Base-by-base conservation (phyloP, 2,888 invertebrate species). In the Plagiodera versicolora region DNA sequence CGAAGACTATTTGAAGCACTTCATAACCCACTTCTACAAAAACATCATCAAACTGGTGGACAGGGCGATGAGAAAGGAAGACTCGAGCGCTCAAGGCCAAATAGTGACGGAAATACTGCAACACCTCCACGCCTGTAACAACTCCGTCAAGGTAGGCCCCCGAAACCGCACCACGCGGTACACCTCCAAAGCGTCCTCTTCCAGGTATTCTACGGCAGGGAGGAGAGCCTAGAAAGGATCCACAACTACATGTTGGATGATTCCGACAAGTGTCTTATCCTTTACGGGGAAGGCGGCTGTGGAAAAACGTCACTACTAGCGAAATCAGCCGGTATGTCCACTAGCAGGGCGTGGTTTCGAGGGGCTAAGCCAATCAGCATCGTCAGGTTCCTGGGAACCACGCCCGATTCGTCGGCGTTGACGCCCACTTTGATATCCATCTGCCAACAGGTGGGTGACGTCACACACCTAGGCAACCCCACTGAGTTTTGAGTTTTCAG, bases 281-380 rank as follows among this genome's bases (percentile, higher is more conserved):
- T 98, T 58, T 94, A 94, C 77, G 98, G 98, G 32, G 95, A 95
- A 81, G 94, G 97, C 75, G 98, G 98, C 45, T 98, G 98, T 76
- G 98, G 98, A 0, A 99, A 99, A 81, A 98, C 98, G 0, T 98
- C 98, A 16, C 83, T 98, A 0, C 82, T 98, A 60, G 92, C 98
- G 0, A 96, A 96, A 81, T 91, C 93, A 63, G 95, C 96, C 0
- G 91, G 92, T 19, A 85, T 91, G 79, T 79, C 77, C 0, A 91
- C 90, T 0, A 83, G 88, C 8, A 85, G 83, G 35, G 86, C 84
- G 50, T 94, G 91, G 92, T 89, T 91, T 64, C 82, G 84, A 17
- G 88, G 87, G 0, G 87, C 86, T 1, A 87, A 89, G 54, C 95
- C 97, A 0, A 88, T 96, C 17, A 91, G 94, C 77, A 87, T 97